Evolutionary conservation across 2,113 vertebrate species (phyloP).

Genomic region (Calonectris borealis): DNA sequence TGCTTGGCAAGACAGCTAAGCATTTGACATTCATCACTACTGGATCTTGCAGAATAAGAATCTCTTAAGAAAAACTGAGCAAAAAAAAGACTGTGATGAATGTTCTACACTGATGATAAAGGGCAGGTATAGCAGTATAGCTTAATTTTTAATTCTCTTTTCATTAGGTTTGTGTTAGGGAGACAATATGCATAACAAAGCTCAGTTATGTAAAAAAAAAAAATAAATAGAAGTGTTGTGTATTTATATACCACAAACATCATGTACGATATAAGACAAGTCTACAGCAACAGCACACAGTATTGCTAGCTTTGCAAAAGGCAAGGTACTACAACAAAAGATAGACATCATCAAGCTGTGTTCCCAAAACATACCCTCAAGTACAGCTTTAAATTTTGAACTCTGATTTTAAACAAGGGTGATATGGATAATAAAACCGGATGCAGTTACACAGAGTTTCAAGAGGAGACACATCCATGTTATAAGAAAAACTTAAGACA

Average conservation of each 20-base stretch:
- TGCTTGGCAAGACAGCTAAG: not conserved
- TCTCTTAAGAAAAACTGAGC: not conserved
- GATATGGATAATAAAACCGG: not conserved
- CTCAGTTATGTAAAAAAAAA: not conserved
- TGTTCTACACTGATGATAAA: not conserved
- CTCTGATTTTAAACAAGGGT: not conserved
- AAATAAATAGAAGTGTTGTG: not conserved
- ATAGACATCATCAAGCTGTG: not conserved
- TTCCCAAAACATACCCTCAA: not conserved
- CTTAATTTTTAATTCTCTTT: not conserved
- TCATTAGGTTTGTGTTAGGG: not conserved
- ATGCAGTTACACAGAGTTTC: not conserved
- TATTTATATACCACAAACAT: not conserved
- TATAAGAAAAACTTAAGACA: not conserved
- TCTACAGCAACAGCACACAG: not conserved
- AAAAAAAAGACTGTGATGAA: not conserved
- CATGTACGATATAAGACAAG: not conserved
- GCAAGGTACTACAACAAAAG: not conserved
- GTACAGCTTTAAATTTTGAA: not conserved
- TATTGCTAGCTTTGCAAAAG: not conserved
- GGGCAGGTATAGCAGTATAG: not conserved
- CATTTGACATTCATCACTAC: not conserved
- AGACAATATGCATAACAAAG: not conserved
- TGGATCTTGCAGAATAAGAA: not conserved
- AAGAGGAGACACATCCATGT: not conserved